Base-by-base conservation (phyloP, 2,888 invertebrate species). In the Mesorhabditis sp. region DNA sequence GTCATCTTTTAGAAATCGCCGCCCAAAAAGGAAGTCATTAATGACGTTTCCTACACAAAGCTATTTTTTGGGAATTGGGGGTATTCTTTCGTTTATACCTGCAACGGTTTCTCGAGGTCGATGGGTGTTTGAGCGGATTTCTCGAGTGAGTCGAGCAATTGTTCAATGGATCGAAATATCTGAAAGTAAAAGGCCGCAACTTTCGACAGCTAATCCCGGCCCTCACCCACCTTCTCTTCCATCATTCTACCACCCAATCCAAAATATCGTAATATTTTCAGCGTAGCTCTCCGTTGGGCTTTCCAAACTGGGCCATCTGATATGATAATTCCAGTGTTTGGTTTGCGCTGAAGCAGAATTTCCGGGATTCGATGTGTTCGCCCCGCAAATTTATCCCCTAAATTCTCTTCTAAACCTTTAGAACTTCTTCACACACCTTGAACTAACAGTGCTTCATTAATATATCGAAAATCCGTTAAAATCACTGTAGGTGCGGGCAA, bases 41-140 rank as follows among this genome's bases (percentile, higher is more conserved):
- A 50, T 50, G 10, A 50, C 58, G 1, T 1, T 50, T 50, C 58
- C 58, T 10, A 50, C 58, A 50, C 58, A 50, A 0, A 50, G 58
- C 58, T 50, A 50, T 10, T 50, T 50, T 13, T 50, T n/a, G 58
- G 58, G 2, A 50, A 2, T n/a, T 50, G 7, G n/a, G n/a, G 2
- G 10, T 6, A 13, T 2, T 50, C 1, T 50, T 50, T 2, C n/a
- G 58, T 50, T 50, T 50, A 50, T 50, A 50, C 58, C n/a, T 50
- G 58, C n/a, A 50, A n/a, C 58, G 58, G n/a, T 50, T 50, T 50
- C 58, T 50, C 58, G 58, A 50, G 58, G n/a, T 50, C 58, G 58
- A 50, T 50, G 7, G 7, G 1, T n/a, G 1, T n/a, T n/a, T 13
- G n/a, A 50, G 10, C 1, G 7, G 7, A 1, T n/a, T n/a, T 0